Percentiles rank a stretch among this genome's conserved stretches.
Evolutionary conservation across 2,113 vertebrate genomes (phyloP).

Genomic region (Saguinus midas): DNA sequence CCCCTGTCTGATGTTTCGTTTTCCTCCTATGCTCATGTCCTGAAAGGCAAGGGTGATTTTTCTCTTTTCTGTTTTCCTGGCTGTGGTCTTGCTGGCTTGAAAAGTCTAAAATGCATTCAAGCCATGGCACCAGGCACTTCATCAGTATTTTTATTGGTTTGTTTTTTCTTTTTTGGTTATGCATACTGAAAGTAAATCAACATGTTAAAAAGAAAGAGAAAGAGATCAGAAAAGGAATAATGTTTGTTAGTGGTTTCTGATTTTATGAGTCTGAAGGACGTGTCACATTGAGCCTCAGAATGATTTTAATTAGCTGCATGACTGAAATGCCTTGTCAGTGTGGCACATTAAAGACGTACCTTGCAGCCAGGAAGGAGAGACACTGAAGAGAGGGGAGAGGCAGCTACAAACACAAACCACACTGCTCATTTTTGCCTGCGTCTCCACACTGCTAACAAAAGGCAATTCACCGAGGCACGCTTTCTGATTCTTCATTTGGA

Average conservation of each 20-base stretch:
- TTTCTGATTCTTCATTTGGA: background rate
- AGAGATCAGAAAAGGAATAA: slow-evolving; percentile 39
- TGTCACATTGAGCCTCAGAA: background rate
- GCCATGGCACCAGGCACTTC: slow-evolving; percentile 30
- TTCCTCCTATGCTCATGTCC: background rate
- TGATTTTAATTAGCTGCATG: slow-evolving; percentile 60
- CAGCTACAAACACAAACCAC: background rate
- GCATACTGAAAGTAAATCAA: slow-evolving; percentile 40
- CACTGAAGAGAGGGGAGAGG: fast-evolving
- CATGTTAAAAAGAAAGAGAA: slow-evolving; percentile 62
- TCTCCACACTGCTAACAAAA: background rate
- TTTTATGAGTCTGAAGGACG: slow-evolving; percentile 44
- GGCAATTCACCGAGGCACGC: background rate
- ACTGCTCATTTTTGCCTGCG: background rate
- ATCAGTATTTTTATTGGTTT: slow-evolving; percentile 76
- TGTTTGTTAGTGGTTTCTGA: background rate
- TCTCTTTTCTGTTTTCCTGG: background rate
- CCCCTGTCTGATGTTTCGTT: slow-evolving; percentile 43
- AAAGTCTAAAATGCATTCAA: slow-evolving; percentile 58
- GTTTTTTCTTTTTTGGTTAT: background rate
- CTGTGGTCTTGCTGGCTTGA: slow-evolving; percentile 70
- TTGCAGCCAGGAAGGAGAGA: background rate
- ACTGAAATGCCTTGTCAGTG: slow-evolving; percentile 62
- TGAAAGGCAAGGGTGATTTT: slow-evolving; percentile 19
- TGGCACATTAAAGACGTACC: background rate